Percentiles rank a stretch among this genome's conserved stretches.
phyloP scores from a whole-genome alignment of 2,113 vertebrate species.

The Stercorarius parasiticus region DNA sequence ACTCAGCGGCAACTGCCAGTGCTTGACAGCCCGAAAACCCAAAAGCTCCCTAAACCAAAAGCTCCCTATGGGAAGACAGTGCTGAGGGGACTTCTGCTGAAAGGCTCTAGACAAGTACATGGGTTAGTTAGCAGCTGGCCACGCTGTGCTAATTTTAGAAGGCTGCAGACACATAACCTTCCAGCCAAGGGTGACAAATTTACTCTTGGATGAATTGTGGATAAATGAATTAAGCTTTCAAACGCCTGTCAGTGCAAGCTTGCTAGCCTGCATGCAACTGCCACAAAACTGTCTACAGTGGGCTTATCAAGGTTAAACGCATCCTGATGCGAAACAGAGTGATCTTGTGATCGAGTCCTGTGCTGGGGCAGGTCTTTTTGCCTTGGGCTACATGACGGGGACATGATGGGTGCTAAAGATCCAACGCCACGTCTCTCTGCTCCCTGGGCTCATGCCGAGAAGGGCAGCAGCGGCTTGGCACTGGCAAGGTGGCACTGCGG shows the following conservation, averaged over 20 bases:
- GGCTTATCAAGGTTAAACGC: background rate
- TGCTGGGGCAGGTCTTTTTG: background rate
- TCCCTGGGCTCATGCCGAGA: background rate
- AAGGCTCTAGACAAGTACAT: background rate
- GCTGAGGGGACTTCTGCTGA: background rate
- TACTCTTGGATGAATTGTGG: background rate
- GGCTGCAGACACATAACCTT: background rate
- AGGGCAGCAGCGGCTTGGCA: background rate
- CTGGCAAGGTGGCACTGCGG: background rate
- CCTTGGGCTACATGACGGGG: background rate
- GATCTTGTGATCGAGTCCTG: background rate
- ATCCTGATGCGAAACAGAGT: fast-evolving
- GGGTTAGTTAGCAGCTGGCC: background rate
- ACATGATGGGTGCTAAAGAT: background rate
- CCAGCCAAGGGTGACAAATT: background rate
- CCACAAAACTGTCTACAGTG: background rate
- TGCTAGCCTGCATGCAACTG: background rate
- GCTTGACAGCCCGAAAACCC: background rate
- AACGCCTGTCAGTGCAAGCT: fast-evolving
- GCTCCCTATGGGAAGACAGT: background rate
- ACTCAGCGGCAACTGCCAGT: background rate
- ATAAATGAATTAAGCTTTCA: background rate
- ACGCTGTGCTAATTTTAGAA: background rate
- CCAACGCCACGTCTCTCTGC: background rate
- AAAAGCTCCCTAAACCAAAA: background rate